These are phyloP conservation scores for Molothrus ater DNA, from an alignment of 2,797 vertebrate genomes.

Conservation along the genomic window DNA sequence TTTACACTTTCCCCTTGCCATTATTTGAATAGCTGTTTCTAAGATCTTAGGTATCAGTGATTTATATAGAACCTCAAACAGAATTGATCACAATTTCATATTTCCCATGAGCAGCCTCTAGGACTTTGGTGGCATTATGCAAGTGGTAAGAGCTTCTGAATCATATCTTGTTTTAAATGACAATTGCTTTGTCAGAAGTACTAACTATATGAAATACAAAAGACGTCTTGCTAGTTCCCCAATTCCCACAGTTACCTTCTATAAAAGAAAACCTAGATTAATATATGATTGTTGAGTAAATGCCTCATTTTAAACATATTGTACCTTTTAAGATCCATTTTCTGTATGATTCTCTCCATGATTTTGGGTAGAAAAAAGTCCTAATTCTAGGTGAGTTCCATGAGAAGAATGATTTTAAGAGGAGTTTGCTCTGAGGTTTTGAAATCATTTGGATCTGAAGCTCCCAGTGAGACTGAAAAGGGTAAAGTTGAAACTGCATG, in stretches of 20 bases:
- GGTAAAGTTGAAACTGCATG: conserved; percentile 21
- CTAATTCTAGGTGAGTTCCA: not conserved
- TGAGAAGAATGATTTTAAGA: not conserved
- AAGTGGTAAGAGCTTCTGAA: not conserved
- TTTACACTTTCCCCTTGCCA: not conserved
- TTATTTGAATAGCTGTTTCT: not conserved
- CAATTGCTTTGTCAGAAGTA: not conserved
- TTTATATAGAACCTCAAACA: not conserved
- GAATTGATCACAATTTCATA: not conserved
- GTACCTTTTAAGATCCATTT: not conserved
- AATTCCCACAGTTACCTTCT: not conserved
- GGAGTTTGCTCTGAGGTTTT: conserved; percentile 16
- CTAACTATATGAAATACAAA: not conserved
- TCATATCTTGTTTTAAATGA: not conserved
- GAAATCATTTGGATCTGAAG: conserved; percentile 17
- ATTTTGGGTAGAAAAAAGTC: not conserved
- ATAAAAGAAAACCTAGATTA: not conserved
- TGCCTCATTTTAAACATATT: not conserved
- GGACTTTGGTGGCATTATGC: not conserved
- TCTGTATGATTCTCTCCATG: not conserved
- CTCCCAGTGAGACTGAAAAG: conserved; percentile 20
- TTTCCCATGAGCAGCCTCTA: not conserved
- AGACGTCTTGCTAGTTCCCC: not conserved
- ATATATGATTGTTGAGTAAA: not conserved
- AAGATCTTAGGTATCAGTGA: not conserved